These are phyloP conservation scores for Cancer borealis DNA, from an alignment of 2,888 invertebrate genomes.

Conservation along the genomic window DNA sequence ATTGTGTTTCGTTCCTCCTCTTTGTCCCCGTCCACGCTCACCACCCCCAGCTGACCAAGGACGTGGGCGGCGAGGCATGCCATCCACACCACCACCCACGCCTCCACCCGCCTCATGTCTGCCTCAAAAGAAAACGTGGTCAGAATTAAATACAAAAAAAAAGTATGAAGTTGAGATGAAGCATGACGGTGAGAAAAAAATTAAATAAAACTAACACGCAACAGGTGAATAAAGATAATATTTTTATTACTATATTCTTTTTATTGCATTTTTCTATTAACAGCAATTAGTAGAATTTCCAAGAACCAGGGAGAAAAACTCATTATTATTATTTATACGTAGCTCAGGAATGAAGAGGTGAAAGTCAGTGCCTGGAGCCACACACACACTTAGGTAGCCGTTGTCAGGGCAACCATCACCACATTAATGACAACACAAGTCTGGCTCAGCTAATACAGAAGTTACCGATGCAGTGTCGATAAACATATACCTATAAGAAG, in stretches of 20 bases:
- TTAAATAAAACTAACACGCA: background rate
- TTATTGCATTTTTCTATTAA: background rate
- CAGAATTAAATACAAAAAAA: background rate
- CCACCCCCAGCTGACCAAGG: constrained; percentile 53
- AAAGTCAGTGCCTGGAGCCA: background rate
- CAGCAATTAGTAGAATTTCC: background rate
- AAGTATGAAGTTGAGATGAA: background rate
- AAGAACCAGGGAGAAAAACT: background rate
- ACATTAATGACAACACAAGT: background rate
- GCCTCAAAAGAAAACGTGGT: background rate
- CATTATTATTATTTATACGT: background rate
- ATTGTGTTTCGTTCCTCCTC: background rate
- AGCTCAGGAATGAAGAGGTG: background rate
- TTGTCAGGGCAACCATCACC: background rate
- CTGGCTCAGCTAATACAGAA: background rate
- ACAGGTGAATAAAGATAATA: background rate
- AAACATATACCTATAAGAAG: background rate
- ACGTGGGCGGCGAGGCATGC: constrained; percentile 26
- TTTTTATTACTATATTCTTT: background rate
- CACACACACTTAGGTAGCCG: background rate
- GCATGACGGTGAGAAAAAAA: background rate
- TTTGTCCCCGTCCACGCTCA: background rate
- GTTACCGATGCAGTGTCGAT: background rate
- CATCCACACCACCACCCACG: constrained; percentile 30
- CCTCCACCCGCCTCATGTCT: constrained; percentile 38